Evolutionary conservation across 1,140 invertebrate genomes (phyloP).

Genomic region (Gyrodactylus bullatarudis): DNA sequence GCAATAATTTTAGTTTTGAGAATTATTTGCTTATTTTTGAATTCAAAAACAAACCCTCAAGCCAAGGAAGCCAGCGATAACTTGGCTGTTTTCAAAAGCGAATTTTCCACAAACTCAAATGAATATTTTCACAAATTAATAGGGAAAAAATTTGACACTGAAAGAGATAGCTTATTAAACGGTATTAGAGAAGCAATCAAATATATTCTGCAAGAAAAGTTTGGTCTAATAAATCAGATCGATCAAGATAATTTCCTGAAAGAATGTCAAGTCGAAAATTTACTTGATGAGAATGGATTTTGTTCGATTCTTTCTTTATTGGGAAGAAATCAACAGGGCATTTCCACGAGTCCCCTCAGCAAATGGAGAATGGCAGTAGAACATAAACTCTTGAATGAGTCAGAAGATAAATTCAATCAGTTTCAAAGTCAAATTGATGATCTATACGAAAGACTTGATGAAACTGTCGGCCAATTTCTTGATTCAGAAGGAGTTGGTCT

Average conservation of each 20-base stretch:
- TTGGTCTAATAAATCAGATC: neutral
- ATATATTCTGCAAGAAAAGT: neutral
- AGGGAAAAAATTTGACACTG: neutral
- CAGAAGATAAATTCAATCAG: neutral
- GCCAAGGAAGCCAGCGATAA: neutral
- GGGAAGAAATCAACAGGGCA: neutral
- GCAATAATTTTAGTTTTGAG: neutral
- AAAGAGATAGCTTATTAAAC: neutral
- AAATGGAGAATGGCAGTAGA: neutral
- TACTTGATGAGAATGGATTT: neutral
- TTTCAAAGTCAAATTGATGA: neutral
- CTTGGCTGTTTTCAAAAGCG: neutral
- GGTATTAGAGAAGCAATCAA: neutral
- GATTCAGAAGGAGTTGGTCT: neutral
- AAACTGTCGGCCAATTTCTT: neutral
- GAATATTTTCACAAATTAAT: neutral
- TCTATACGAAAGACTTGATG: neutral
- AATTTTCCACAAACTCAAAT: too few relatives aligned
- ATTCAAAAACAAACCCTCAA: neutral
- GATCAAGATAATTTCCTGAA: neutral
- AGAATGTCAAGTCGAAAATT: neutral
- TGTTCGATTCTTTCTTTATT: neutral
- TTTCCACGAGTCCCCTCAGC: neutral
- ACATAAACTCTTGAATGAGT: neutral
- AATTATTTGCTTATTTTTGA: neutral